phyloP scores from a whole-genome alignment of 2,113 vertebrate species.

The Scomber colias region DNA sequence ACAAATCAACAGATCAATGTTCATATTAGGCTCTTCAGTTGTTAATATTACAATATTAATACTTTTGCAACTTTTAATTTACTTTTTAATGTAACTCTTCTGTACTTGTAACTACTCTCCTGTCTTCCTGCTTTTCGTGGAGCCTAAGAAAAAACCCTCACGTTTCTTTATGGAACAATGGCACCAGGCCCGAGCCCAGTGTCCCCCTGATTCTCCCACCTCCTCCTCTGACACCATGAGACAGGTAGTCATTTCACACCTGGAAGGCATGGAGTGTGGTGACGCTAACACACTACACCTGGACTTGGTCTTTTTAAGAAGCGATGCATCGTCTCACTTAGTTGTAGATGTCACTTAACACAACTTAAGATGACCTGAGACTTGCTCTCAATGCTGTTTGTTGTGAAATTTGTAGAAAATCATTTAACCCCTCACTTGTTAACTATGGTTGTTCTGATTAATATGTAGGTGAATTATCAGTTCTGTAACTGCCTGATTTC shows the following conservation, averaged over 20 bases:
- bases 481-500: background rate
- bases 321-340: background rate
- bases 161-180: constrained; percentile 92
- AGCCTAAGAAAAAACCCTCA: constrained; percentile 89
- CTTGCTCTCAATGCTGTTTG: background rate
- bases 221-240: constrained; percentile 88
- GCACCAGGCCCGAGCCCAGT: constrained; percentile 86
- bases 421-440: constrained; percentile 13
- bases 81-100: background rate
- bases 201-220: constrained; percentile 83
- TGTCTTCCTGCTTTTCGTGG: constrained; percentile 68
- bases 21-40: background rate
- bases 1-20: background rate
- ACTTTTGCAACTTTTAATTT: background rate
- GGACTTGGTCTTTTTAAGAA: background rate
- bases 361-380: background rate
- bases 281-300: constrained; percentile 42
- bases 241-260: constrained; percentile 88
- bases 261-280: constrained; percentile 29
- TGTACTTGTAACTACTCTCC: constrained; percentile 3
- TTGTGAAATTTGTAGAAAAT: constrained; percentile 15
- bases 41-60: background rate
- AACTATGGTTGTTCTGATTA: constrained; percentile 1
- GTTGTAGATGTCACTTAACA: background rate
- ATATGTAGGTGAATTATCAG: background rate